These are phyloP conservation scores for Pagetopsis macropterus DNA, from an alignment of 2,797 vertebrate genomes.

Conservation along the genomic window DNA sequence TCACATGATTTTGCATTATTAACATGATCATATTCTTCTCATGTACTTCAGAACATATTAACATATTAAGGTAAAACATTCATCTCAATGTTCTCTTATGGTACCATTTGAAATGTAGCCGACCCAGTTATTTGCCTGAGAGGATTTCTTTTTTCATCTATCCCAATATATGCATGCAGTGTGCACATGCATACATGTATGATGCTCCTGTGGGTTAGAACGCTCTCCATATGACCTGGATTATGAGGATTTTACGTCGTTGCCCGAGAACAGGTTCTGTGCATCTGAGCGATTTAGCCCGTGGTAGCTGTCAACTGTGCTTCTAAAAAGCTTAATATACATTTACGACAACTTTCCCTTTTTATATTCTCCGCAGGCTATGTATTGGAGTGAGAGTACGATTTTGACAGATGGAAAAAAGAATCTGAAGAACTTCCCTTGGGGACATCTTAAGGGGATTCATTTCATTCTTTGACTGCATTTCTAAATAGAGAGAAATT, in stretches of 20 bases:
- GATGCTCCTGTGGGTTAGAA: conserved; percentile 46
- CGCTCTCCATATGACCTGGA: conserved; percentile 63
- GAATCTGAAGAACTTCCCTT: conserved; percentile 66
- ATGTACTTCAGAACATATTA: background rate
- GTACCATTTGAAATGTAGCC: conserved; percentile 24
- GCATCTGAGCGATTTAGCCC: conserved; percentile 77
- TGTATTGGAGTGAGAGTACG: conserved; percentile 77
- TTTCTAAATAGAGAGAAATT: conserved; percentile 68
- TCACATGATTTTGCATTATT: background rate
- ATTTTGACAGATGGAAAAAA: conserved; percentile 81
- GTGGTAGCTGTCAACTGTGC: conserved; percentile 71
- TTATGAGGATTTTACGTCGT: conserved; percentile 56
- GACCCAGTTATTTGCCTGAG: conserved; percentile 22
- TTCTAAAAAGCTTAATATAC: conserved; percentile 80
- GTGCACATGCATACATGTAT: conserved; percentile 38
- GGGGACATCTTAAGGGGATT: conserved; percentile 74
- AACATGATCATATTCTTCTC: background rate
- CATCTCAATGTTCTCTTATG: conserved; percentile 22
- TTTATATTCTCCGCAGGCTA: conserved; percentile 73
- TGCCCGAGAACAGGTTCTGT: conserved; percentile 70
- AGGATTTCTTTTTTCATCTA: conserved; percentile 34
- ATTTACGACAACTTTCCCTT: conserved; percentile 73
- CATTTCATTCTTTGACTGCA: conserved; percentile 70
- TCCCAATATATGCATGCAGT: conserved; percentile 11
- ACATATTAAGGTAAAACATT: background rate